Evolutionary conservation across 2,797 vertebrate species (phyloP), one percentile per base, ranked within the genome.

Genomic region (Cuculus canorus): DNA sequence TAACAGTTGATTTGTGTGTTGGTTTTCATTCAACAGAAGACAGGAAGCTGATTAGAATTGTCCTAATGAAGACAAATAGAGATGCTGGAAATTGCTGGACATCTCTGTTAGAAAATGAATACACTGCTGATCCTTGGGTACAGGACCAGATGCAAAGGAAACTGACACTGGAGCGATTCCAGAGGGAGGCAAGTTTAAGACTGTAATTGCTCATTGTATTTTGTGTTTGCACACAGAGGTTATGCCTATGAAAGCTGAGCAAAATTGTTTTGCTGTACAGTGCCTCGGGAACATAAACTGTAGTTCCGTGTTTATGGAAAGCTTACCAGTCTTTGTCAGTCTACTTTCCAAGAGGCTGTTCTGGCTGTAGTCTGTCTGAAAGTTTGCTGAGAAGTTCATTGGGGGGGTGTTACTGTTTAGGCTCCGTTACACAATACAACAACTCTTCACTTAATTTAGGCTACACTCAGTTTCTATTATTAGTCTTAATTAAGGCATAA

Each of bases 111-210:
- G 98, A 99, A 97, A 99, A 98, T 32, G 98, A 99, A 71, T 99
- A 99, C 81, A 97, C 98, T 81, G 99, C 99, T 5, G 99, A 99
- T 50, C 98, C 99, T 15, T 99, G 98, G 99, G 98, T 99, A 7
- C 99, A 99, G 97, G 99, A 99, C 96, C 99, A 99, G 97, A 99
- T 99, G 99, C 99, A 99, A 96, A 99, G 98, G 90, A 99, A 99
- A 78, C 99, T 99, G 35, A 99, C 99, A 1, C 96, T 99, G 90
- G 99, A 99, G 97, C 97, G 99, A 95, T 99, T 99, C 95, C 99
- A 99, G 88, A 98, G 98, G 95, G 99, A 99, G 98, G 99, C 98
- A 93, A 97, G 98, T 98, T 54, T 45, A 50, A 61, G 30, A n/a
- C 6, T 45, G 1, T 39, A 32, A 18, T 86, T 59, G 43, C 10